A percentile compares a stretch with the other conserved stretches of the same genome.
phyloP scores from a whole-genome alignment of 2,113 vertebrate species.

The Triplophysa dalaica region DNA sequence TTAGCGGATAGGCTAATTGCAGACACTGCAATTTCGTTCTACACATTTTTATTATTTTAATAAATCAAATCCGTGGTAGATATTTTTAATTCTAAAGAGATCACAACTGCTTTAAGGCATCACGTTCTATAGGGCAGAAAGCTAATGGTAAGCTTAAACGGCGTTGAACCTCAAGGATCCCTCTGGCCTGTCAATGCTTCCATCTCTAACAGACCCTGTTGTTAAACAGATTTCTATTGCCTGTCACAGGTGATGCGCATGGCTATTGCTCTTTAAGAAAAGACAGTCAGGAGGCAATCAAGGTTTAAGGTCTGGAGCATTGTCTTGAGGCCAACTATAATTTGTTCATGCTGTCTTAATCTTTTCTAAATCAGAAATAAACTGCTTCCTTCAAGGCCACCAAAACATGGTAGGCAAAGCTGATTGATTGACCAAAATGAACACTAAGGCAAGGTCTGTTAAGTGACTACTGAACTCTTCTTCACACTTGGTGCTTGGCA shows the following conservation, averaged over 20 bases:
- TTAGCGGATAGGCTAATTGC: not conserved
- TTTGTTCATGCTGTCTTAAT: slow-evolving; percentile 66
- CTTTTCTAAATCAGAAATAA: slow-evolving; percentile 65
- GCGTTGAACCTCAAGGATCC: slow-evolving; percentile 34
- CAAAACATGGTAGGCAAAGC: slow-evolving; percentile 43
- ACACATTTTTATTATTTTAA: slow-evolving; percentile 20
- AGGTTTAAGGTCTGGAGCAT: slow-evolving; percentile 41
- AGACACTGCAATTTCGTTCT: not conserved
- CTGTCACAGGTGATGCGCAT: slow-evolving; percentile 52
- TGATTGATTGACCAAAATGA: slow-evolving; percentile 65
- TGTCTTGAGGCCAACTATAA: slow-evolving; percentile 64
- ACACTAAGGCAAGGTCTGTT: slow-evolving; percentile 52
- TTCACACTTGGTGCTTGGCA: slow-evolving; percentile 40
- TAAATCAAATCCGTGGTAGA: slow-evolving; percentile 17
- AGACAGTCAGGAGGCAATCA: slow-evolving; percentile 65
- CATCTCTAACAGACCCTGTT: slow-evolving; percentile 16
- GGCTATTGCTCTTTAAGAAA: slow-evolving; percentile 64
- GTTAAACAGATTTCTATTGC: slow-evolving; percentile 59
- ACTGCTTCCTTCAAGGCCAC: slow-evolving; percentile 44
- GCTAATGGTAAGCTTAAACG: slow-evolving; percentile 32
- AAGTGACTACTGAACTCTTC: slow-evolving; percentile 52
- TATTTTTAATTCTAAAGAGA: not conserved
- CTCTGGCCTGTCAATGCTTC: slow-evolving; percentile 50
- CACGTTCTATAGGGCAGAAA: not conserved
- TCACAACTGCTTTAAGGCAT: slow-evolving; percentile 8